phyloP scores from a whole-genome alignment of 1,140 invertebrate genomes.

The Luehdorfia chinensis region DNA sequence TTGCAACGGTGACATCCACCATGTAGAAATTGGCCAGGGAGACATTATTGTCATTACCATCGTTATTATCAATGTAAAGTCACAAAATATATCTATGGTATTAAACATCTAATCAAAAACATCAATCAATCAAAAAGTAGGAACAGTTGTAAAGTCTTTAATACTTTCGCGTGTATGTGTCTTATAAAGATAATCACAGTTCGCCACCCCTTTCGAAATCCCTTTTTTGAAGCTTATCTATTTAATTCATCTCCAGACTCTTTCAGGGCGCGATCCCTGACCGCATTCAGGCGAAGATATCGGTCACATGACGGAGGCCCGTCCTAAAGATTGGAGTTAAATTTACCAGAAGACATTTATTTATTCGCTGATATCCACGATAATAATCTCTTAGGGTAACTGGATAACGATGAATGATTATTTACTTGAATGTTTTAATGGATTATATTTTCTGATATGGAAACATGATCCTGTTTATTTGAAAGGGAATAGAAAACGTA shows the following conservation, averaged over 20 bases:
- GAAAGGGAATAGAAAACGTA: too few relatives aligned
- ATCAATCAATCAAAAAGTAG: too few relatives aligned
- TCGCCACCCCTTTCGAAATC: slow-evolving; percentile 40
- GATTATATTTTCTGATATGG: slow-evolving; percentile 15
- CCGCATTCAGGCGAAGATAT: slow-evolving; percentile 65
- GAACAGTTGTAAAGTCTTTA: too few relatives aligned
- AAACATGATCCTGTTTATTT: slow-evolving; percentile 4
- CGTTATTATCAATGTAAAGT: too few relatives aligned
- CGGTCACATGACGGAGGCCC: slow-evolving; percentile 62
- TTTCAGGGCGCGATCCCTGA: slow-evolving; percentile 59
- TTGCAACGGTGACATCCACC: too few relatives aligned
- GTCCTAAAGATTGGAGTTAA: slow-evolving; percentile 64
- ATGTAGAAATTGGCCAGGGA: too few relatives aligned
- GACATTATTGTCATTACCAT: too few relatives aligned
- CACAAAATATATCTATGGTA: too few relatives aligned
- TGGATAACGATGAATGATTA: slow-evolving; percentile 36
- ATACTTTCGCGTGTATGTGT: background rate
- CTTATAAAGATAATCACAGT: slow-evolving; percentile 3
- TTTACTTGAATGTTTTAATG: slow-evolving; percentile 35
- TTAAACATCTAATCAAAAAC: too few relatives aligned
- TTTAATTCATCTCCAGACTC: slow-evolving; percentile 73
- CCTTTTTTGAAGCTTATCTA: slow-evolving; percentile 70
- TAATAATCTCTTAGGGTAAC: slow-evolving; percentile 58
- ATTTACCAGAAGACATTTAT: slow-evolving; percentile 75
- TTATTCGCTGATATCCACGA: slow-evolving; percentile 62